These are phyloP conservation scores for Mya arenaria DNA, from an alignment of 1,140 invertebrate species.

Conservation along the genomic window DNA sequence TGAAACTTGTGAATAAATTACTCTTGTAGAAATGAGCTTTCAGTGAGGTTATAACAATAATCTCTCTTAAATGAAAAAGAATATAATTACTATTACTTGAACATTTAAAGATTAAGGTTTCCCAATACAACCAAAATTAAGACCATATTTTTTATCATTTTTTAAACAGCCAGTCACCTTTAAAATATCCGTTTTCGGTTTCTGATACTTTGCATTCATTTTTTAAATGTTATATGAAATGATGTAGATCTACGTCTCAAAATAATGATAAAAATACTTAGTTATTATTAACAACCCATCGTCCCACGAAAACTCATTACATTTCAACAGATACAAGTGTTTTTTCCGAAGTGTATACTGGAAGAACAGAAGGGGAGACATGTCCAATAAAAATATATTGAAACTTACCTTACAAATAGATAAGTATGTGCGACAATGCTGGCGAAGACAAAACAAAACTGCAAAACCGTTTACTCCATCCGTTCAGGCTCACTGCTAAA, in stretches of 20 bases:
- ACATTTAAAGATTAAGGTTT: background rate
- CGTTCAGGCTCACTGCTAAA: too few relatives aligned
- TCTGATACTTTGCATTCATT: slow-evolving; percentile 11
- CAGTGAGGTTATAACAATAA: background rate
- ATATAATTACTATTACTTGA: too few relatives aligned
- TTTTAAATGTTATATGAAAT: slow-evolving; percentile 23
- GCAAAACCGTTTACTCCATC: too few relatives aligned
- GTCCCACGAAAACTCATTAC: slow-evolving; percentile 5
- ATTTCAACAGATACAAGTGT: background rate
- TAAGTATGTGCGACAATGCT: too few relatives aligned
- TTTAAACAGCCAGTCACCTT: background rate
- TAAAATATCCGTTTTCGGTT: too few relatives aligned
- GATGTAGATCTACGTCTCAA: too few relatives aligned
- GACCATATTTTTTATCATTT: too few relatives aligned
- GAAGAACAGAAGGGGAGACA: background rate
- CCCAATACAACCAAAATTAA: too few relatives aligned
- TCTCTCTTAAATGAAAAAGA: background rate
- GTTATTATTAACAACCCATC: background rate
- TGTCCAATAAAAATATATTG: slow-evolving; percentile 16
- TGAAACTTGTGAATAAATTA: background rate
- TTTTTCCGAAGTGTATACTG: background rate
- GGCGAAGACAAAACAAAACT: too few relatives aligned
- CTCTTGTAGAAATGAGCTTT: slow-evolving; percentile 4
- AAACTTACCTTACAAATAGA: too few relatives aligned
- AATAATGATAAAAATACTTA: slow-evolving; percentile 16